Evolutionary conservation across 1,140 invertebrate species (phyloP).

Genomic region (Zaprionus kolodkinae): DNA sequence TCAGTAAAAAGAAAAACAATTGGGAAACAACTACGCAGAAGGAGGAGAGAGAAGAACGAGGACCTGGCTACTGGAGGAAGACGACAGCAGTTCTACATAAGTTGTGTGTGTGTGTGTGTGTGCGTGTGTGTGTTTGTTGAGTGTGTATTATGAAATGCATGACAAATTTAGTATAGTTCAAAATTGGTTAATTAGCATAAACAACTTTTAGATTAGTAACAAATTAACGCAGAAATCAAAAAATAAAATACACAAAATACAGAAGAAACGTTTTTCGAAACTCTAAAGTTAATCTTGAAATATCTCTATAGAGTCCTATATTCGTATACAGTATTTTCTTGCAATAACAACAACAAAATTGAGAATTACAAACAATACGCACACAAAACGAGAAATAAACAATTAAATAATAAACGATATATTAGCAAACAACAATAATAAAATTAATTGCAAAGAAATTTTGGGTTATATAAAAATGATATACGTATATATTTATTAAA

Average conservation of each 20-base stretch:
- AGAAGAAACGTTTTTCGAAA: slow-evolving; percentile 15
- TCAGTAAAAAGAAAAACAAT: slow-evolving; percentile 20
- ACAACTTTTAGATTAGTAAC: not conserved
- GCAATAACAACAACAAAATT: slow-evolving; percentile 38
- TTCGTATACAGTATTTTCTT: slow-evolving; percentile 72
- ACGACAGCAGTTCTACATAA: slow-evolving; percentile 18
- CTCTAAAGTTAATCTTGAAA: slow-evolving; percentile 1
- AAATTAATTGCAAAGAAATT: slow-evolving; percentile 47
- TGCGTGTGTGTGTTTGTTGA: not conserved
- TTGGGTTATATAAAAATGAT: slow-evolving; percentile 54
- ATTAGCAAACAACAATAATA: slow-evolving; percentile 12
- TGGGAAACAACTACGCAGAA: slow-evolving; percentile 18
- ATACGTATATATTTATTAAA: slow-evolving; percentile 60
- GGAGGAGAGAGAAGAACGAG: slow-evolving; percentile 12
- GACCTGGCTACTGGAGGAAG: slow-evolving; percentile 38
- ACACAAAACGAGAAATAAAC: slow-evolving; percentile 53
- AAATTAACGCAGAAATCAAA: not conserved
- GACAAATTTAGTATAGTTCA: not conserved
- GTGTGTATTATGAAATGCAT: slow-evolving; percentile 2
- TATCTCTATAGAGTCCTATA: not conserved
- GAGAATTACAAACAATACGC: slow-evolving; percentile 24
- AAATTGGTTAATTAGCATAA: not conserved
- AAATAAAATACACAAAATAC: slow-evolving; percentile 8
- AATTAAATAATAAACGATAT: slow-evolving; percentile 49
- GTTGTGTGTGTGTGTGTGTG: slow-evolving; percentile 4